Base-by-base conservation (phyloP, 2,888 invertebrate genomes). In the Drosophila rubida region DNA sequence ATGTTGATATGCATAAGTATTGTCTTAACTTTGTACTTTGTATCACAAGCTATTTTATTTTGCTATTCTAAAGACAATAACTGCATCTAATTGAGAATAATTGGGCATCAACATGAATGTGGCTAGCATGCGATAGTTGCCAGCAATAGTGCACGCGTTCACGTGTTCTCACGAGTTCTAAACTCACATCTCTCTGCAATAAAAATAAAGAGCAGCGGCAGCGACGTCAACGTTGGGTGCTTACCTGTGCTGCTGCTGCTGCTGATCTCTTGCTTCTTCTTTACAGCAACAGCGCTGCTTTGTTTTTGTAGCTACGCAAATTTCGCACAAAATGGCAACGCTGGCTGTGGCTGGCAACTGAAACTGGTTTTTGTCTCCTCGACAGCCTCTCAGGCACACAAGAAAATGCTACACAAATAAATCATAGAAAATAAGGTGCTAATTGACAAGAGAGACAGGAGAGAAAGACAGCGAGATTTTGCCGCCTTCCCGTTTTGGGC, bases 271-370 rank as follows among this genome's bases (percentile, higher is more conserved):
- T 57, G 25, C 32, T 35, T 45, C 35, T 46, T 41, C 42, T 42
- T 30, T 19, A 14, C 50, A 42, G 7, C 27, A 27, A 27, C 9
- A 27, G 27, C 11, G 11, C 27, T 27, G 54, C 44, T 53, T 50
- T 70, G 50, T 55, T 70, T 50, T 48, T 68, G 50, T 42, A 49
- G 44, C 72, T 75, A 80, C 75, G 73, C 73, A 73, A 76, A 76
- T 69, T 79, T 78, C 30, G 55, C 57, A 62, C 61, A 62, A 78
- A 82, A 78, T 81, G 81, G 81, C 81, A 82, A 85, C 82, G 68
- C 82, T 25, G 25, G 25, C 23, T 23, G 23, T 69, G 80, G 62
- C 62, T 69, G 80, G 64, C 62, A 51, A 51, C 11, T 16, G 39
- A 80, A 78, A 81, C 82, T 46, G 71, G 85, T 84, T 84, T 83